A percentile compares a stretch with the other conserved stretches of the same genome.
Conservation (phyloP, 2,113 vertebrate genomes). For the Peucedramus taeniatus region DNA sequence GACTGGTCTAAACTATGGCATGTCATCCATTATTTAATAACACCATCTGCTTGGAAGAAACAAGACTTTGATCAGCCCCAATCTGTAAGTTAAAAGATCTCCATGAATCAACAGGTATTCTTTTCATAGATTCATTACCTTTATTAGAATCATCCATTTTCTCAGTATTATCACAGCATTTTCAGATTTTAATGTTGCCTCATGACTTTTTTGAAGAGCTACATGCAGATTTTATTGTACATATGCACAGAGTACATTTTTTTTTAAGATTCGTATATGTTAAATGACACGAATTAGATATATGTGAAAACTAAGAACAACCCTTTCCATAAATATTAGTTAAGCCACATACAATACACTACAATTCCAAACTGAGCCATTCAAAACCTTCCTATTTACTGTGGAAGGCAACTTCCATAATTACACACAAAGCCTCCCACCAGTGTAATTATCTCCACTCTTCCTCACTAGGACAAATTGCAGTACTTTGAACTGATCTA, state of each 20-base stretch:
- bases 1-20: neutral
- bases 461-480: neutral
- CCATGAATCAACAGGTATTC: neutral
- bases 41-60: neutral
- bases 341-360: neutral
- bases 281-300: neutral
- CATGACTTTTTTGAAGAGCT: neutral
- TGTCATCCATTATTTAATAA: neutral
- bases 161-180: neutral
- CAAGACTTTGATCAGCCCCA: neutral
- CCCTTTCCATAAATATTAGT: neutral
- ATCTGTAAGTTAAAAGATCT: neutral
- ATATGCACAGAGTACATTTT: rapidly evolving
- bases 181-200: neutral
- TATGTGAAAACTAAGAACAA: neutral
- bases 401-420: neutral
- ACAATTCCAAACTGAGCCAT: neutral
- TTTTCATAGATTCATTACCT: neutral
- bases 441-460: neutral
- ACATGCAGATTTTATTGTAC: neutral
- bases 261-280: neutral
- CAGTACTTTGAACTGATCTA: neutral
- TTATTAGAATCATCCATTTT: neutral
- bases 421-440: neutral
- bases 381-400: neutral